phyloP scores from a whole-genome alignment of 2,797 vertebrate species.

The Sebastes ruberrimus region DNA sequence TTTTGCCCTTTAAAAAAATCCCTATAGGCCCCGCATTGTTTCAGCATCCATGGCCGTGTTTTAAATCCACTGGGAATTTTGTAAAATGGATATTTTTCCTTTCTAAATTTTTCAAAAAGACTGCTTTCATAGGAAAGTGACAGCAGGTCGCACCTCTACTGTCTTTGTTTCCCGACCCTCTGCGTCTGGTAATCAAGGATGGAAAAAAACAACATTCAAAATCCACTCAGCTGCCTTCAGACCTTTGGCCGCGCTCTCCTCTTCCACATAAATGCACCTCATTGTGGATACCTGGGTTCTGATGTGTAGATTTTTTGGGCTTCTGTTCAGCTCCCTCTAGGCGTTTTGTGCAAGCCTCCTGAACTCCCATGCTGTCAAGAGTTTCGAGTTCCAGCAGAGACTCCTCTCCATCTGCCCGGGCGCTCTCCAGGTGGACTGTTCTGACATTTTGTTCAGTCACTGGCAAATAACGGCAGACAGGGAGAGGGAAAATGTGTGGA shows the following conservation, averaged over 20 bases:
- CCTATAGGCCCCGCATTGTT: not conserved
- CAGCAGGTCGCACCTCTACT: not conserved
- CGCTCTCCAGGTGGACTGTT: constrained; percentile 43
- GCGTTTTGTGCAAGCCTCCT: constrained; percentile 31
- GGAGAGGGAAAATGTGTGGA: not conserved
- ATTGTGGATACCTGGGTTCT: not conserved
- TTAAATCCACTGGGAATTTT: not conserved
- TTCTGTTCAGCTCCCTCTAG: constrained; percentile 31
- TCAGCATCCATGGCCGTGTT: not conserved
- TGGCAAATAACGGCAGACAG: constrained; percentile 31
- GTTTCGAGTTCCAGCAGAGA: constrained; percentile 55
- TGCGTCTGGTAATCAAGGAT: not conserved
- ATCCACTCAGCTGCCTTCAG: not conserved
- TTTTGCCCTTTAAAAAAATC: not conserved
- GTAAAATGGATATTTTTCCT: not conserved
- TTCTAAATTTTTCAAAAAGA: not conserved
- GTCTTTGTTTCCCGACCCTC: not conserved
- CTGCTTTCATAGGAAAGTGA: not conserved
- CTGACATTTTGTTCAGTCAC: constrained; percentile 60
- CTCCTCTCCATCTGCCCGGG: constrained; percentile 54
- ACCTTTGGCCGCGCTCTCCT: not conserved
- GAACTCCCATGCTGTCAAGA: constrained; percentile 44
- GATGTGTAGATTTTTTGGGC: not conserved
- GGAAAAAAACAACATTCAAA: not conserved
- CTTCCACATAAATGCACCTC: constrained; percentile 22